phyloP scores from a whole-genome alignment of 2,113 vertebrate genomes.

The Psittacus erithacus region DNA sequence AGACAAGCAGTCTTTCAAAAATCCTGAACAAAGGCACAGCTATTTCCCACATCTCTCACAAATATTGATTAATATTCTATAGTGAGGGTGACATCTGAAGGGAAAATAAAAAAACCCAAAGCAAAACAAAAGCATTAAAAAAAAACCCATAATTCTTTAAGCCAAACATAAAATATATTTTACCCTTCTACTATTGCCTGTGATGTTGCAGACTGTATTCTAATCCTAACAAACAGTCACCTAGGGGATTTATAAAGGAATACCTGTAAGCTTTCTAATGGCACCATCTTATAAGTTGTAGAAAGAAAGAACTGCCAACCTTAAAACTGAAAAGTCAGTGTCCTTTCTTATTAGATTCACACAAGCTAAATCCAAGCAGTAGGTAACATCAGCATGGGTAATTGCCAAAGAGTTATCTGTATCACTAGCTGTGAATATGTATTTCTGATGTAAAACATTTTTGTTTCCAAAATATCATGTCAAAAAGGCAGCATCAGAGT shows the following conservation, averaged over 20 bases:
- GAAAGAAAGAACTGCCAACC: slow-evolving; percentile 3
- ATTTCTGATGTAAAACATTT: background rate
- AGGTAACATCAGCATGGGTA: background rate
- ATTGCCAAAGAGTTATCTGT: background rate
- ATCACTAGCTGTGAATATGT: background rate
- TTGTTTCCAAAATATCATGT: background rate
- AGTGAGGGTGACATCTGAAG: background rate
- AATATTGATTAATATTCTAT: slow-evolving; percentile 42
- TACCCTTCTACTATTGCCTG: background rate
- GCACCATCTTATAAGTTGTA: slow-evolving; percentile 14
- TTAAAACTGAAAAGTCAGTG: background rate
- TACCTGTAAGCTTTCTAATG: background rate
- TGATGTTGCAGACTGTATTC: background rate
- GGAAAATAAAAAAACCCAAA: background rate
- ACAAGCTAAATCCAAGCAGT: background rate
- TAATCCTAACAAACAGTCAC: slow-evolving; percentile 14
- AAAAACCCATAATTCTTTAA: background rate
- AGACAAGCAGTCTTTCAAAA: slow-evolving; percentile 41
- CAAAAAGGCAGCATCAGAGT: background rate
- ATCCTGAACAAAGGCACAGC: slow-evolving; percentile 21
- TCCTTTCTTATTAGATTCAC: background rate
- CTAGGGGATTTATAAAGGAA: slow-evolving; percentile 8
- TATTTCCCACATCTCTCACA: slow-evolving; percentile 5
- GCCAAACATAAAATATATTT: slow-evolving; percentile 6
- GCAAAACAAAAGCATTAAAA: background rate